Conservation (phyloP, 2,888 invertebrate genomes). For the Gastrophysa polygoni region DNA sequence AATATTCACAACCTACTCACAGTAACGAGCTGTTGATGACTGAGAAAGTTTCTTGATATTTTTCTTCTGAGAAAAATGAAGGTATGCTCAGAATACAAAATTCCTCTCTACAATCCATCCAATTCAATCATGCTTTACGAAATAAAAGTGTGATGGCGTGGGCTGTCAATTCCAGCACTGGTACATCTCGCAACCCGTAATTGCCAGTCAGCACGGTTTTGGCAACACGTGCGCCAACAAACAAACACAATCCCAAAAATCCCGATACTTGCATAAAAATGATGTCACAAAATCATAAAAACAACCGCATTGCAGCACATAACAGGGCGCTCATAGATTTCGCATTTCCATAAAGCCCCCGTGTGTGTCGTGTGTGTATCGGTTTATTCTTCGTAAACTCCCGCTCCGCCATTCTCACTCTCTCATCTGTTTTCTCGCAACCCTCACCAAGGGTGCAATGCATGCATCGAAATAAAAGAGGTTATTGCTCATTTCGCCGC, state of each 20-base stretch:
- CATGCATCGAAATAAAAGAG: slow-evolving; percentile 15
- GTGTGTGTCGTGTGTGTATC: slow-evolving; percentile 42
- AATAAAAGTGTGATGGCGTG: too few relatives aligned
- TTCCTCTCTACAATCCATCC: too few relatives aligned
- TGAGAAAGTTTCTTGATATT: too few relatives aligned
- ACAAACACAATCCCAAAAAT: slow-evolving; percentile 21
- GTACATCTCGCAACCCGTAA: too few relatives aligned
- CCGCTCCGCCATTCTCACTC: slow-evolving; percentile 32
- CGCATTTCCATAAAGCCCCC: slow-evolving; percentile 50
- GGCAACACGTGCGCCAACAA: background rate
- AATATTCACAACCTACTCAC: too few relatives aligned
- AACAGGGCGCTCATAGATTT: slow-evolving; percentile 48
- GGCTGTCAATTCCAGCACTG: too few relatives aligned
- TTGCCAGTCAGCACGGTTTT: background rate
- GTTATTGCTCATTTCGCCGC: slow-evolving; percentile 14
- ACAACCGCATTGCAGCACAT: slow-evolving; percentile 50
- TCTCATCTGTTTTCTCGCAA: slow-evolving; percentile 34
- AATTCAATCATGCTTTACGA: too few relatives aligned
- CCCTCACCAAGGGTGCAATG: slow-evolving; percentile 27
- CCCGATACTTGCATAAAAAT: slow-evolving; percentile 39
- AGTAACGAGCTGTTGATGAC: too few relatives aligned
- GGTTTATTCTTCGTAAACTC: slow-evolving; percentile 52
- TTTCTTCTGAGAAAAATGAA: too few relatives aligned
- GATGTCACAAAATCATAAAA: slow-evolving; percentile 44
- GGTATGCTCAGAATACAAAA: too few relatives aligned